These are phyloP conservation scores for Hoplostethus mediterraneus DNA, from an alignment of 2,797 vertebrate species.

Conservation along the genomic window DNA sequence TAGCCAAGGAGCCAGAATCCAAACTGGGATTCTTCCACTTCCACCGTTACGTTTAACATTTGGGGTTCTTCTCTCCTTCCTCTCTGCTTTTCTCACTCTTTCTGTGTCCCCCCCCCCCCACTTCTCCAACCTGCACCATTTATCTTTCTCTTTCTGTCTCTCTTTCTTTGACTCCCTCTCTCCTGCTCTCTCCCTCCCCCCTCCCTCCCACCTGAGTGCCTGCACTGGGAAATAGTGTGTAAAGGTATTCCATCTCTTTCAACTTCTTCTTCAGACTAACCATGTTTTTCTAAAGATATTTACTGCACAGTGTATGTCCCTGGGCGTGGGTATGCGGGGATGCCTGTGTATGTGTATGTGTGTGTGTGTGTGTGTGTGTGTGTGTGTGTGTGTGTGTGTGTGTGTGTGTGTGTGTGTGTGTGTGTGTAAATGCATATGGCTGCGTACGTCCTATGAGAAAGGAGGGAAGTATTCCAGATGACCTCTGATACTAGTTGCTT, in stretches of 20 bases:
- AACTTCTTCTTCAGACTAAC: constrained; percentile 44
- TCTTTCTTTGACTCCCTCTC: not conserved
- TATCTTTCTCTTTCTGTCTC: constrained; percentile 7
- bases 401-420: constrained; percentile 2
- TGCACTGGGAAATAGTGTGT: constrained; percentile 52
- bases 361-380: not conserved
- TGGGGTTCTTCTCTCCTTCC: constrained; percentile 31
- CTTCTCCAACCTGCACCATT: not conserved
- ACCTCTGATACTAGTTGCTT: constrained; percentile 61
- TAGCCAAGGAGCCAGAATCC: constrained; percentile 66
- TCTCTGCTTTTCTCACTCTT: constrained; percentile 4
- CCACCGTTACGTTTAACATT: constrained; percentile 57
- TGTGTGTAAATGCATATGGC: constrained; percentile 12
- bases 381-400: constrained; percentile 15
- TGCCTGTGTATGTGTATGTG: constrained; percentile 26
- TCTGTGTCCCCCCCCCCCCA: constrained; percentile 8
- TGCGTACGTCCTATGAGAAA: constrained; percentile 37
- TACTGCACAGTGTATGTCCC: constrained; percentile 43
- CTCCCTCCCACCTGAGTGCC: constrained; percentile 27
- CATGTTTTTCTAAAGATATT: constrained; percentile 52
- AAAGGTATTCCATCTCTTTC: constrained; percentile 66
- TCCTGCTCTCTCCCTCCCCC: not conserved
- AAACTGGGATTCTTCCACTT: constrained; percentile 70
- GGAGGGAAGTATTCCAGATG: constrained; percentile 57
- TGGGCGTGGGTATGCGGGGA: constrained; percentile 9